Evolutionary conservation across 1,140 invertebrate genomes (phyloP), one percentile per base, ranked within the genome.

Genomic region (Laupala kohalensis): DNA sequence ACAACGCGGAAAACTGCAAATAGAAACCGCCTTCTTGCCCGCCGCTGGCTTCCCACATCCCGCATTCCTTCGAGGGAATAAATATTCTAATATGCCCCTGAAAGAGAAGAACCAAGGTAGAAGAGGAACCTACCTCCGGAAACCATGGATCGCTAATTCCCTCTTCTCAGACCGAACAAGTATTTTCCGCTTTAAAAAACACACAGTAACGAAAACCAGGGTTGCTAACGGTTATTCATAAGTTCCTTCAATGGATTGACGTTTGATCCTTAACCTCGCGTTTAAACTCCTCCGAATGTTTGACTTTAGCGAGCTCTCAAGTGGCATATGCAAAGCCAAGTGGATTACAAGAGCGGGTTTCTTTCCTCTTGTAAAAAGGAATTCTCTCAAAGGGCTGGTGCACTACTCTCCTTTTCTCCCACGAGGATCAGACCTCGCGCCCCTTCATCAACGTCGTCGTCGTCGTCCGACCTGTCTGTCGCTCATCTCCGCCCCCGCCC

Each of bases 251-350:
- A 73, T 73, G 71, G 73, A 73, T 73, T 73, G 69, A 73, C 73
- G 73, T 73, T 71, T 73, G 73, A 71, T 73, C 64, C 73, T 73
- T 71, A 73, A 70, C 72, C 69, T 63, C 37, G 37, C 64, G 72
- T 73, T 73, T 73, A 73, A 73, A 71, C 73, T 69, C 66, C 64
- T 19, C 64, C 67, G 29, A 73, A 73, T 73, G 73, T 73, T 73
- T 73, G 73, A 73, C 73, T 73, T 73, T 67, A 26, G 66, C 30
- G 29, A n/a, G 73, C 73, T 71, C 73, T 71, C 73, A 71, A 73
- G 73, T 73, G 73, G 73, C 73, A 73, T 73, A 73, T 73, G 73
- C 73, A 73, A 73, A 73, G 71, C 69, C 64, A 69, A 73, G 73
- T 73, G 70, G 73, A 73, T 73, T 73, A 73, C 27, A 73, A 71